Conservation (phyloP, 2,888 invertebrate genomes). For the Druceiella hillmani region DNA sequence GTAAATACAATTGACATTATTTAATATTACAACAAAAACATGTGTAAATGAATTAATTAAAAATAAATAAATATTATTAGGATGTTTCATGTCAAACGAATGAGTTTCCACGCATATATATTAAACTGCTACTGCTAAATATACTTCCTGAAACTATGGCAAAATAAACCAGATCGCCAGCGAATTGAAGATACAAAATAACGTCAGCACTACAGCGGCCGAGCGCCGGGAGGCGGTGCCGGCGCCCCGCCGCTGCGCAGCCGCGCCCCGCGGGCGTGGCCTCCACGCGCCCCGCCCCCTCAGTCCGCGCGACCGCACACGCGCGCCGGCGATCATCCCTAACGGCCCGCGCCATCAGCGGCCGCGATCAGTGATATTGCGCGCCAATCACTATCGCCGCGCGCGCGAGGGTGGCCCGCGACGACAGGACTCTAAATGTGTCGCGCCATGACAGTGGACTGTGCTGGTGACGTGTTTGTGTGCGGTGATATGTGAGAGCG, state of each 20-base stretch:
- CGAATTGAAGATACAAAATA: too few species aligned
- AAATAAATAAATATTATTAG: too few species aligned
- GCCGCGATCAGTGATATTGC: slow-evolving; percentile 14
- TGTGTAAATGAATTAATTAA: too few species aligned
- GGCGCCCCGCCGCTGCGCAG: slow-evolving; percentile 26
- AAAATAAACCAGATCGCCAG: too few species aligned
- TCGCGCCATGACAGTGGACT: slow-evolving; percentile 37
- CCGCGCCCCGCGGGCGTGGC: slow-evolving; percentile 20
- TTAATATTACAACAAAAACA: too few species aligned
- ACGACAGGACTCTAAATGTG: slow-evolving; percentile 34
- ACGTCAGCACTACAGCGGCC: slow-evolving; percentile 37
- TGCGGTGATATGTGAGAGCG: slow-evolving; percentile 38
- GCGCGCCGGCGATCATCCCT: slow-evolving; percentile 43
- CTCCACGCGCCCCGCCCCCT: slow-evolving; percentile 1
- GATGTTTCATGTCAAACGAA: too few species aligned
- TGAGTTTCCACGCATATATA: too few species aligned
- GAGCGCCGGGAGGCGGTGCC: neutral
- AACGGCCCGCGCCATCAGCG: slow-evolving; percentile 24
- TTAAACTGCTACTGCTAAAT: too few species aligned
- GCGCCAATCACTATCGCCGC: slow-evolving; percentile 10
- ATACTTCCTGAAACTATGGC: too few species aligned
- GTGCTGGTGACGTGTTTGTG: slow-evolving; percentile 40
- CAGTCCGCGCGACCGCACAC: slow-evolving; percentile 28
- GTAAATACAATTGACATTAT: too few species aligned
- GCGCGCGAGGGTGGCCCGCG: slow-evolving; percentile 26